Conservation (phyloP, 2,888 invertebrate species). For the Sylvicola cinctus region DNA sequence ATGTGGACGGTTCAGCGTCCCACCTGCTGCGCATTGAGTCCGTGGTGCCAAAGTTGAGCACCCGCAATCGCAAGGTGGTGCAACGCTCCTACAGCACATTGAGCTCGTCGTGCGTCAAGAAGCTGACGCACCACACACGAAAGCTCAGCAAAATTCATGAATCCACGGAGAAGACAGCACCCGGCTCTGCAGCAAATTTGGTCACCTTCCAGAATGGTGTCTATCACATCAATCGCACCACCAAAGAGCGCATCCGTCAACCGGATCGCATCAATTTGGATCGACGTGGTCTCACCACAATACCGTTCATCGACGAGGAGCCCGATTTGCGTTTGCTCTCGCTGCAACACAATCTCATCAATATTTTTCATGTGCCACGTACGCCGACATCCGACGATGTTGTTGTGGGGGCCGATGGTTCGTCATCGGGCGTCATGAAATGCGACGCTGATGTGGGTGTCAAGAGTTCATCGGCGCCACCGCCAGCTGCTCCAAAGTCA, state of each 20-base stretch:
- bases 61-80: conserved; percentile 19
- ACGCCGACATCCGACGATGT: too few species aligned
- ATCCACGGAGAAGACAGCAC: background rate
- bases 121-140: conserved; percentile 1
- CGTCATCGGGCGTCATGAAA: too few species aligned
- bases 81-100: conserved; percentile 25
- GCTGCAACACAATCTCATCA: conserved; percentile 79
- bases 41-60: conserved; percentile 24
- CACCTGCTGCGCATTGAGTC: conserved; percentile 24
- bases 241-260: conserved; percentile 59
- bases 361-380: conserved; percentile 24
- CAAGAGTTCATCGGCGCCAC: too few species aligned
- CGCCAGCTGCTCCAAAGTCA: too few species aligned
- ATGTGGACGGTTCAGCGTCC: too few species aligned
- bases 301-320: conserved; percentile 64
- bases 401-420: too few species aligned
- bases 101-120: conserved; percentile 17
- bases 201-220: conserved; percentile 22
- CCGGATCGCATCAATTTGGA: conserved; percentile 81
- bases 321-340: conserved; percentile 64
- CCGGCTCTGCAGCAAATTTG: conserved; percentile 8
- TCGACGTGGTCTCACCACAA: conserved; percentile 57
- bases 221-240: conserved; percentile 38
- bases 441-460: too few species aligned
- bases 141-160: conserved; percentile 1